Percentiles rank a stretch among this genome's conserved stretches.
These are phyloP conservation scores for Sprattus sprattus DNA, from an alignment of 2,113 vertebrate genomes.

Conservation along the genomic window DNA sequence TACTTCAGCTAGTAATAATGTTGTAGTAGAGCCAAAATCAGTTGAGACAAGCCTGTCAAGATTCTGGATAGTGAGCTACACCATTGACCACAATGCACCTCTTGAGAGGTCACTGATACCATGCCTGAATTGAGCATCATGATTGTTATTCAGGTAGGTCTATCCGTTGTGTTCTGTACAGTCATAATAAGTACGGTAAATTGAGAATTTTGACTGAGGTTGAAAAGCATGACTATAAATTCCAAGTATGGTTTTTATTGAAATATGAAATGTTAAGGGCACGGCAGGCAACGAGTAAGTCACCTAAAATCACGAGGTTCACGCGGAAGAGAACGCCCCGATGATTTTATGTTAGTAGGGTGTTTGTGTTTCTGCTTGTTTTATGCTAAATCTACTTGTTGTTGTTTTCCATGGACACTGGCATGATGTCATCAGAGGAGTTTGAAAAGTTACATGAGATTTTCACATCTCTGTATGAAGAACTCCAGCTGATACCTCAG, in stretches of 20 bases:
- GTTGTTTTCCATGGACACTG: not conserved
- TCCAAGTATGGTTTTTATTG: not conserved
- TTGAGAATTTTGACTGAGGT: not conserved
- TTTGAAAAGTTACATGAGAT: conserved; percentile 91
- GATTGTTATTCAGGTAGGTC: not conserved
- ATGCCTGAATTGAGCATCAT: not conserved
- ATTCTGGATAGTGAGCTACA: not conserved
- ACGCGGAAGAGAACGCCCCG: conserved; percentile 54
- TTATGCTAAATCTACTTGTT: not conserved
- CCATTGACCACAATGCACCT: conserved; percentile 4
- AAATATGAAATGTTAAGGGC: not conserved
- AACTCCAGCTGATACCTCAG: conserved; percentile 75
- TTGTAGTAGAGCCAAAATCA: not conserved
- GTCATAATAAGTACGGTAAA: not conserved
- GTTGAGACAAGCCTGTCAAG: not conserved
- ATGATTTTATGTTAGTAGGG: conserved; percentile 46
- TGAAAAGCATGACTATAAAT: not conserved
- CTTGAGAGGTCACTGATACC: not conserved
- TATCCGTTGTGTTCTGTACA: not conserved
- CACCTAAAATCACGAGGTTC: conserved; percentile 54
- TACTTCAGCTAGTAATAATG: not conserved
- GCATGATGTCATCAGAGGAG: conserved; percentile 83
- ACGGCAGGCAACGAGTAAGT: not conserved
- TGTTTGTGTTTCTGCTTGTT: not conserved
- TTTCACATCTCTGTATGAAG: conserved; percentile 76